A percentile compares a stretch with the other conserved stretches of the same genome.
Conservation (phyloP, 2,113 vertebrate genomes). For the Vulpes ferrilata region DNA sequence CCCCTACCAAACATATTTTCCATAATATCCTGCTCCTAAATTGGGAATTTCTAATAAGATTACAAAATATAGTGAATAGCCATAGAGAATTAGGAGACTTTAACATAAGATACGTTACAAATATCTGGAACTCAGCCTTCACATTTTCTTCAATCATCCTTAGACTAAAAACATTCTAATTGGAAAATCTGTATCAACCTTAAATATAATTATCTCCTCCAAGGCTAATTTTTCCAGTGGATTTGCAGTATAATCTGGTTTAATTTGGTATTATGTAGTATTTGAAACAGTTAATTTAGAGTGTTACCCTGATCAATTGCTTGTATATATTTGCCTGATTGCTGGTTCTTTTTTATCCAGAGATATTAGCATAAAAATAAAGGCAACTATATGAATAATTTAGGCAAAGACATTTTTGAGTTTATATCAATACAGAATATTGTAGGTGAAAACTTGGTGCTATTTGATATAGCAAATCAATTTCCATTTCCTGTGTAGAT, state of each 20-base stretch:
- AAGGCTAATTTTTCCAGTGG: background rate
- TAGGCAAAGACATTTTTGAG: background rate
- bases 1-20: background rate
- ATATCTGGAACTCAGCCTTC: conserved; percentile 62
- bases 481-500: background rate
- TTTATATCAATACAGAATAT: background rate
- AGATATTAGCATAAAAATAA: conserved; percentile 8
- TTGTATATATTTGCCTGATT: background rate
- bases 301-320: background rate
- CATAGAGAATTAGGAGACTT: conserved; percentile 56
- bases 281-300: conserved; percentile 35
- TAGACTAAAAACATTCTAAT: conserved; percentile 48
- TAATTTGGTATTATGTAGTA: background rate
- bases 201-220: conserved; percentile 52
- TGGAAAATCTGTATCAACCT: conserved; percentile 54
- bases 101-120: conserved; percentile 31
- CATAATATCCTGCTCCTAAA: background rate
- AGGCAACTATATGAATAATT: background rate
- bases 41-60: conserved; percentile 38
- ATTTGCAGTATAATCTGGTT: conserved; percentile 47
- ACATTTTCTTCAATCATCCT: conserved; percentile 46
- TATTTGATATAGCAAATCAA: background rate
- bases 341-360: background rate
- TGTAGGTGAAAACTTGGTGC: background rate
- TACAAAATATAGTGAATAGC: conserved; percentile 37